Conservation (phyloP, 2,888 invertebrate species). For the Drosophila aldrichi region DNA sequence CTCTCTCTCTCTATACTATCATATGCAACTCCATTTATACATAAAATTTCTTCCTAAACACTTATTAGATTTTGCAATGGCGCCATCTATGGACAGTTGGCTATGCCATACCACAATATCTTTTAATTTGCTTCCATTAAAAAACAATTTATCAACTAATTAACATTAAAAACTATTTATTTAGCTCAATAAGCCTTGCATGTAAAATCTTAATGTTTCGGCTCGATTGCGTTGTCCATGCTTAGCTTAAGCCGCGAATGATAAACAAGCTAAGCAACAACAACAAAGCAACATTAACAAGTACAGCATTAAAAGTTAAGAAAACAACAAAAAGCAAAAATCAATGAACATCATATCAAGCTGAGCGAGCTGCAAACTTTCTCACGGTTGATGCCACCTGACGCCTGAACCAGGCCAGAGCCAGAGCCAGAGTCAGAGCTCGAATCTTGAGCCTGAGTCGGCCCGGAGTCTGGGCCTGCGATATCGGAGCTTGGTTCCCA, state of each 20-base stretch:
- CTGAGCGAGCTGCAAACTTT: constrained; percentile 67
- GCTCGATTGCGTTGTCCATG: neutral
- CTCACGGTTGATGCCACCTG: constrained; percentile 74
- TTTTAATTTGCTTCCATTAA: constrained; percentile 1
- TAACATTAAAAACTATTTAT: constrained; percentile 19
- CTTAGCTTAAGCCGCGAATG: neutral
- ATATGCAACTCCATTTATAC: no score
- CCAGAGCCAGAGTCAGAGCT: neutral
- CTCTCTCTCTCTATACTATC: no score
- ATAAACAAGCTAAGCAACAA: constrained; percentile 2
- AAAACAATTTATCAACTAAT: constrained; percentile 15
- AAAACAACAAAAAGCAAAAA: neutral
- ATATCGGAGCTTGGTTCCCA: constrained; percentile 7
- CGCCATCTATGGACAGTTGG: neutral
- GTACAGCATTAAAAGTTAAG: constrained; percentile 40
- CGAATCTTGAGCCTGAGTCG: constrained; percentile 1
- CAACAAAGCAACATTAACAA: constrained; percentile 24
- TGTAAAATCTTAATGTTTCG: neutral
- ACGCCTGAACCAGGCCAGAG: constrained; percentile 45
- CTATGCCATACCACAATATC: neutral
- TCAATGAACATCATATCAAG: constrained; percentile 47
- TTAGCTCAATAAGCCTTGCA: neutral
- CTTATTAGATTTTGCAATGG: neutral
- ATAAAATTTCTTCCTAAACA: neutral
- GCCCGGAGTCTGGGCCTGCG: constrained; percentile 7